These are phyloP conservation scores for Nematolebias whitei DNA, from an alignment of 2,113 vertebrate species.

Conservation along the genomic window DNA sequence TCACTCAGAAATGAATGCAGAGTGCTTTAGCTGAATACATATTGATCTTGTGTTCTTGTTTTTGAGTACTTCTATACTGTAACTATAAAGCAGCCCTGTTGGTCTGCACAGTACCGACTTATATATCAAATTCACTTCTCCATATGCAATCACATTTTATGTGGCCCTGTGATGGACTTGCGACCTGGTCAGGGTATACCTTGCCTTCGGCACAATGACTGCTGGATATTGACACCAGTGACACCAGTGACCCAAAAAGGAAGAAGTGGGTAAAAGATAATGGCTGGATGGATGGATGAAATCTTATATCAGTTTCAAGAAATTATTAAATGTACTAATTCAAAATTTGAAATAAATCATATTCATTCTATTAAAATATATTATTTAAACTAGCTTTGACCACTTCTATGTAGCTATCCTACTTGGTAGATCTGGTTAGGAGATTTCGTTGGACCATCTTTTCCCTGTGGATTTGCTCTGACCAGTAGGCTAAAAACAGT, in stretches of 20 bases:
- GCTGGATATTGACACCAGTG: too few species aligned
- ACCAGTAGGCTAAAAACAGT: slow-evolving; percentile 38
- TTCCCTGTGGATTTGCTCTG: slow-evolving; percentile 51
- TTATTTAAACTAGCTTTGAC: slow-evolving; percentile 59
- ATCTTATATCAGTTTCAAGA: slow-evolving; percentile 54
- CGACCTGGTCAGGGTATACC: too few species aligned
- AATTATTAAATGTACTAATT: slow-evolving; percentile 10
- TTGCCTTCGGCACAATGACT: too few species aligned
- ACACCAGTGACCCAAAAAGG: too few species aligned
- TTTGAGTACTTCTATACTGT: slow-evolving; percentile 52
- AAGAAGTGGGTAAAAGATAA: too few species aligned
- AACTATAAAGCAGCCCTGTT: slow-evolving; percentile 24
- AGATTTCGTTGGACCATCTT: slow-evolving; percentile 64
- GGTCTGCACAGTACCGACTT: not conserved
- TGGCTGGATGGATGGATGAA: too few species aligned
- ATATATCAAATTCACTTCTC: slow-evolving; percentile 23
- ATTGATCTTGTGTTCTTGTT: slow-evolving; percentile 44
- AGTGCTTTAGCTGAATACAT: slow-evolving; percentile 13
- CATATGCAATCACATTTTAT: slow-evolving; percentile 43
- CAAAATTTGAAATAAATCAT: slow-evolving; percentile 56
- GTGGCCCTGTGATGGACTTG: too few species aligned
- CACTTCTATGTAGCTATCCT: slow-evolving; percentile 45
- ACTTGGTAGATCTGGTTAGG: slow-evolving; percentile 57
- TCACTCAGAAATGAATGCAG: not conserved
- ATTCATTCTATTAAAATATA: slow-evolving; percentile 54